Percentiles rank a stretch among this genome's conserved stretches.
These are phyloP conservation scores for Ridgeia piscesae DNA, from an alignment of 1,140 invertebrate species.

Conservation along the genomic window DNA sequence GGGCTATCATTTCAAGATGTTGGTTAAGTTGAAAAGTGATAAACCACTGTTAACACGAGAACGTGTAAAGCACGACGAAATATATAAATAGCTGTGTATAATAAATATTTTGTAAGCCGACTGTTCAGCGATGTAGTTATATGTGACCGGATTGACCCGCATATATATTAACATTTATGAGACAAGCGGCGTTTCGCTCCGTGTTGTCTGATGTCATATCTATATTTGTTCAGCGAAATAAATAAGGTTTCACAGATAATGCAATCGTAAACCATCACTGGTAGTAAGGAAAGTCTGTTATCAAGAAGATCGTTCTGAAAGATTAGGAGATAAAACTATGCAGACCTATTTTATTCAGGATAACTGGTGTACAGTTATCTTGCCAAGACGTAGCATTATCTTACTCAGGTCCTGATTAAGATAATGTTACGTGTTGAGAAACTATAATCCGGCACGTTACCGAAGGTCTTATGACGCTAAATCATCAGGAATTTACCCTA, in stretches of 20 bases:
- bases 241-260: background rate
- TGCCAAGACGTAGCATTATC: too few relatives aligned
- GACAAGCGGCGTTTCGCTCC: background rate
- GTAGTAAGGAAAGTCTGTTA: background rate
- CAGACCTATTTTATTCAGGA: too few relatives aligned
- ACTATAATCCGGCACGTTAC: too few relatives aligned
- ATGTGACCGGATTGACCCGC: background rate
- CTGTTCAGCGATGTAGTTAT: background rate
- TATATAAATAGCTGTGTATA: background rate
- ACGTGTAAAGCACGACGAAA: background rate
- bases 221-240: background rate
- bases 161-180: background rate
- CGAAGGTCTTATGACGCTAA: too few relatives aligned
- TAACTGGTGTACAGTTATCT: too few relatives aligned
- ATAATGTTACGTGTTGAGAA: too few relatives aligned
- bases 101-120: background rate
- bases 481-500: background rate
- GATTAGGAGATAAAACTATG: background rate
- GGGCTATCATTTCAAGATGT: background rate
- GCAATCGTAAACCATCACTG: background rate
- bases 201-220: background rate
- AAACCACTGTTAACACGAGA: background rate
- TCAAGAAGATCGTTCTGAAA: background rate
- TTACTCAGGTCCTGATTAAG: too few relatives aligned
- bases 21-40: background rate